A percentile compares a stretch with the other conserved stretches of the same genome.
phyloP scores from a whole-genome alignment of 2,113 vertebrate species.

The Beaufortia kweichowensis region DNA sequence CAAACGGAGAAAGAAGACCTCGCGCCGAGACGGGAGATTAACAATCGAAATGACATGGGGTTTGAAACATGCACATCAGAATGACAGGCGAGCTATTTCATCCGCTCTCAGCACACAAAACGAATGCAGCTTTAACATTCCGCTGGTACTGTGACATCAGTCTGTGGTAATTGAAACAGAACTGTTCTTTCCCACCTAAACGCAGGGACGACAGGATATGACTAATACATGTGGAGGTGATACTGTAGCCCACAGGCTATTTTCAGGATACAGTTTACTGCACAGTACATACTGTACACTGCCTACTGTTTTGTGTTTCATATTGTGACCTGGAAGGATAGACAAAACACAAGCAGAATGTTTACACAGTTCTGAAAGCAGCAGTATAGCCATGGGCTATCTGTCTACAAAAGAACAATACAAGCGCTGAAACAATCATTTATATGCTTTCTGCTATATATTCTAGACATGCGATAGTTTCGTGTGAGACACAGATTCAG shows the following conservation, averaged over 20 bases:
- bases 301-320: background rate
- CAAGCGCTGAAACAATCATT: too few species aligned
- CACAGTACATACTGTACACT: background rate
- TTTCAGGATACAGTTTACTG: slow-evolving; percentile 4
- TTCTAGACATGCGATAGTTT: too few species aligned
- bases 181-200: slow-evolving; percentile 32
- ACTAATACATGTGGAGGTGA: slow-evolving; percentile 34
- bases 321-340: background rate
- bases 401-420: too few species aligned
- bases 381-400: too few species aligned
- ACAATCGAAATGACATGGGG: slow-evolving; percentile 35
- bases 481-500: background rate
- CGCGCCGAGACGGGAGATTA: slow-evolving; percentile 9
- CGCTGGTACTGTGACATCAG: slow-evolving; percentile 34
- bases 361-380: too few species aligned
- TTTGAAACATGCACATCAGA: slow-evolving; percentile 11
- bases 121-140: slow-evolving; percentile 51
- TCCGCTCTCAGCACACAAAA: slow-evolving; percentile 31
- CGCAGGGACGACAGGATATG: slow-evolving; percentile 28
- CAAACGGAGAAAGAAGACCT: background rate
- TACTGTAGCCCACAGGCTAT: slow-evolving; percentile 5
- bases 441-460: too few species aligned
- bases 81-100: slow-evolving; percentile 9
- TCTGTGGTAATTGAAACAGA: slow-evolving; percentile 38
- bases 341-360: background rate